These are phyloP conservation scores for Sinelater perroti DNA, from an alignment of 2,888 invertebrate species.

Conservation along the genomic window DNA sequence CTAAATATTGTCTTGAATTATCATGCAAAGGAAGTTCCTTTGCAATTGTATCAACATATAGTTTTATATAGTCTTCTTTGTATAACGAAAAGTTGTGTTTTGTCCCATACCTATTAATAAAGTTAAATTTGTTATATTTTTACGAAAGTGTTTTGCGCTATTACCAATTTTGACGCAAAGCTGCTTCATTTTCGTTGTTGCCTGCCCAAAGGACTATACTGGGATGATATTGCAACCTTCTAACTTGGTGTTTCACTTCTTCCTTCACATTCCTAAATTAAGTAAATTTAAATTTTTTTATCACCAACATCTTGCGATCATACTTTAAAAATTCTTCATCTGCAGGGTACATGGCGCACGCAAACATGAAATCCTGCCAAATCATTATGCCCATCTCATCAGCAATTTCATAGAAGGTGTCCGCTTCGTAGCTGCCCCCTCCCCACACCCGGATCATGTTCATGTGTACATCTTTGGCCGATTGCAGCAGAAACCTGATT, in stretches of 20 bases:
- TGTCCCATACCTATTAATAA: slow-evolving; percentile 61
- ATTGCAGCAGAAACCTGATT: slow-evolving; percentile 71
- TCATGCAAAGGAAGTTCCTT: slow-evolving; percentile 71
- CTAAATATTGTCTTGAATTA: slow-evolving; percentile 72
- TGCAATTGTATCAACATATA: slow-evolving; percentile 83
- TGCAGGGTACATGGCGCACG: slow-evolving; percentile 92
- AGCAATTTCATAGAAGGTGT: slow-evolving; percentile 86
- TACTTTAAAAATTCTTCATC: slow-evolving; percentile 73
- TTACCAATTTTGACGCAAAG: slow-evolving; percentile 83
- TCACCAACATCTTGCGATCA: slow-evolving; percentile 35
- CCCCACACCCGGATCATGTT: slow-evolving; percentile 97
- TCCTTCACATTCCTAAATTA: slow-evolving; percentile 62
- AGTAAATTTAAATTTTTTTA: background rate
- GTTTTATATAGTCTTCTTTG: slow-evolving; percentile 78
- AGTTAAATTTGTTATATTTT: no score
- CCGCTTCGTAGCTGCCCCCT: slow-evolving; percentile 94
- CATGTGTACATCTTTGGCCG: slow-evolving; percentile 83
- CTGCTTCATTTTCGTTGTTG: slow-evolving; percentile 97
- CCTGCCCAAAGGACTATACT: slow-evolving; percentile 92
- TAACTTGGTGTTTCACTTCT: slow-evolving; percentile 85
- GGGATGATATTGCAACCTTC: slow-evolving; percentile 84
- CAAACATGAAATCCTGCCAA: slow-evolving; percentile 99
- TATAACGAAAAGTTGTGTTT: slow-evolving; percentile 47
- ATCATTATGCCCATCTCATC: slow-evolving; percentile 91
- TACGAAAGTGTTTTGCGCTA: background rate